Evolutionary conservation across 2,113 vertebrate genomes (phyloP).

Genomic region (Morone chrysops): DNA sequence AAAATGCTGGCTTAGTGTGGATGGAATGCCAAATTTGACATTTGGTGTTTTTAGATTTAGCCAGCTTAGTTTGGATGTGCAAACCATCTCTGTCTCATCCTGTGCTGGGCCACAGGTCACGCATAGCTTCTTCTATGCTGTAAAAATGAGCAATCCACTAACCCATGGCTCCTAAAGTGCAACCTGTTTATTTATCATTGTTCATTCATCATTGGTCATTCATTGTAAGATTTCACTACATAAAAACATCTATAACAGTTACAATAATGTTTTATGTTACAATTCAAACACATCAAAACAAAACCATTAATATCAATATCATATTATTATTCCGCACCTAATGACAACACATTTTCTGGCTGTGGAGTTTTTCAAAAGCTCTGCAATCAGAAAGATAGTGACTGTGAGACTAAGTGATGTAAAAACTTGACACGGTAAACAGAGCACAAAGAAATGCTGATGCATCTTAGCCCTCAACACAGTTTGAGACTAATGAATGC

Average conservation of each 20-base stretch:
- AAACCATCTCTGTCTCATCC: background rate
- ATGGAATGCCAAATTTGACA: background rate
- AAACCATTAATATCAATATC: background rate
- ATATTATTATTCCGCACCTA: too few species aligned
- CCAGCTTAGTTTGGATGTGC: background rate
- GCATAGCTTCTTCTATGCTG: background rate
- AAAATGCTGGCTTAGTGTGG: conserved; percentile 10
- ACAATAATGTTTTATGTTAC: background rate
- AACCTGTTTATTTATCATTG: background rate
- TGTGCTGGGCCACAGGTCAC: background rate
- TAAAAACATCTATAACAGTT: background rate
- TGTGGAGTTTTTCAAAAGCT: background rate
- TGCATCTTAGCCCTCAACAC: background rate
- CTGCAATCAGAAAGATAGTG: background rate
- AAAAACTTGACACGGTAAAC: background rate
- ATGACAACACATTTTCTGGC: background rate
- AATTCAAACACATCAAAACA: background rate
- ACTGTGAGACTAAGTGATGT: background rate
- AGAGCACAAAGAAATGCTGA: background rate
- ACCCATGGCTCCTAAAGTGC: background rate
- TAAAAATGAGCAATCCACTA: background rate
- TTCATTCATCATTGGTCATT: too few species aligned
- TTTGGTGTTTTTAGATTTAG: conserved; percentile 13
- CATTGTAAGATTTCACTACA: background rate
- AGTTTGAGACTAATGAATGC: too few species aligned